Evolutionary conservation across 2,113 vertebrate species (phyloP), one percentile per base, ranked within the genome.

Genomic region (Seriola dumerili): DNA sequence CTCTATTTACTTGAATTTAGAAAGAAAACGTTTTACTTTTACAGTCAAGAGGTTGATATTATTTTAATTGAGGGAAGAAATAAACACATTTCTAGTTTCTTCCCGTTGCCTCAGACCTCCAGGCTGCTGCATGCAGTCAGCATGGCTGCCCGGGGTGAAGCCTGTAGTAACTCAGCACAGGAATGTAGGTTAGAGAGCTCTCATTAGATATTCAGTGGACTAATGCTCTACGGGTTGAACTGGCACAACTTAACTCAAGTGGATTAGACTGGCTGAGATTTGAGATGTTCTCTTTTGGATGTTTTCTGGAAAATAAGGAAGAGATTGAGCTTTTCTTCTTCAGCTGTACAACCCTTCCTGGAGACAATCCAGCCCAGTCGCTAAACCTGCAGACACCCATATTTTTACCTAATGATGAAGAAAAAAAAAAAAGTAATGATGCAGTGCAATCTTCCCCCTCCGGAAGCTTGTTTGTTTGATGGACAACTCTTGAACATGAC

Each of bases 201-300:
- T 90, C 85, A 77, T 87, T 87, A 80, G 88, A 84, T 84, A 89
- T 91, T 75, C 86, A 87, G 75, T 4, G 46, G 77, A 86, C 90
- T 92, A 86, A 91, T 84, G 65, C 83, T 85, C 81, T 88, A 72
- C 38, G 71, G 81, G 72, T 72, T 54, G 57, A 86, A 42, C 72
- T 91, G 92, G 90, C 87, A 83, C 74, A 88, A 78, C 38, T 78
- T 65, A 52, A 44, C 32, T 61, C 55, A 9, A 78, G 23, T 71
- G 85, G 91, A 93, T 93, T 92, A 93, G 72, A 86, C 62, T 68
- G 85, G 70, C 85, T 89, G 86, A 85, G 88, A 92, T 91, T 89
- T 86, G 80, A 72, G 72, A 90, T 90, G 82, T 88, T 90, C 83
- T 78, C 83, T 80, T 89, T 77, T 62, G 82, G 64, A 85, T 87